Percentiles rank a stretch among this genome's conserved stretches.
Evolutionary conservation across 2,888 invertebrate genomes (phyloP).

Genomic region (Abscondita cerata): DNA sequence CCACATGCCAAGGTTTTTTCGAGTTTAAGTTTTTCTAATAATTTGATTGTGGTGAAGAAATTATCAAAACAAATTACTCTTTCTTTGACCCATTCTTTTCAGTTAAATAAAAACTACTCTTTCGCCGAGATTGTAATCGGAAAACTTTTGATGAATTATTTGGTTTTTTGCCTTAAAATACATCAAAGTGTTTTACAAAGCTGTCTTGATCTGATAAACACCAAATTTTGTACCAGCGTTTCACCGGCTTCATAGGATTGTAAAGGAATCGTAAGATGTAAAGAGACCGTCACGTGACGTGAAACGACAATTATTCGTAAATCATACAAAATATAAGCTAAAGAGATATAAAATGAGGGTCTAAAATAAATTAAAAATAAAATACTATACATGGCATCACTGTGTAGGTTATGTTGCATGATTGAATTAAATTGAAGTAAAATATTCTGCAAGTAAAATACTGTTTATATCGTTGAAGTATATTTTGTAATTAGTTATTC

Average conservation of each 20-base stretch:
- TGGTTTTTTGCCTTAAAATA: slow-evolving; percentile 13
- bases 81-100: slow-evolving; percentile 33
- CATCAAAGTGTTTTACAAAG: slow-evolving; percentile 11
- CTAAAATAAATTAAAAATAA: too few relatives aligned
- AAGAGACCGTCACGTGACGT: too few relatives aligned
- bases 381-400: too few relatives aligned
- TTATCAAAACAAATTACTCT: slow-evolving; percentile 33
- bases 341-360: too few relatives aligned
- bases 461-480: too few relatives aligned
- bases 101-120: slow-evolving; percentile 34
- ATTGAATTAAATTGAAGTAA: too few relatives aligned
- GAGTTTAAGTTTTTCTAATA: slow-evolving; percentile 27
- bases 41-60: slow-evolving; percentile 28
- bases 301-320: too few relatives aligned
- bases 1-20: slow-evolving; percentile 35
- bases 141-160: neutral
- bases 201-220: slow-evolving; percentile 7
- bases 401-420: too few relatives aligned
- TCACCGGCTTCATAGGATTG: slow-evolving; percentile 15
- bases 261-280: too few relatives aligned
- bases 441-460: too few relatives aligned
- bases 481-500: too few relatives aligned
- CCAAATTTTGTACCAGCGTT: slow-evolving; percentile 8
- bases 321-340: too few relatives aligned
- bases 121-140: neutral